Evolutionary conservation across 30 jellyfish, hydroid and myxozoan species (phyloP), one percentile per base, ranked within the genome.

Genomic region (Morbakka virulenta): DNA sequence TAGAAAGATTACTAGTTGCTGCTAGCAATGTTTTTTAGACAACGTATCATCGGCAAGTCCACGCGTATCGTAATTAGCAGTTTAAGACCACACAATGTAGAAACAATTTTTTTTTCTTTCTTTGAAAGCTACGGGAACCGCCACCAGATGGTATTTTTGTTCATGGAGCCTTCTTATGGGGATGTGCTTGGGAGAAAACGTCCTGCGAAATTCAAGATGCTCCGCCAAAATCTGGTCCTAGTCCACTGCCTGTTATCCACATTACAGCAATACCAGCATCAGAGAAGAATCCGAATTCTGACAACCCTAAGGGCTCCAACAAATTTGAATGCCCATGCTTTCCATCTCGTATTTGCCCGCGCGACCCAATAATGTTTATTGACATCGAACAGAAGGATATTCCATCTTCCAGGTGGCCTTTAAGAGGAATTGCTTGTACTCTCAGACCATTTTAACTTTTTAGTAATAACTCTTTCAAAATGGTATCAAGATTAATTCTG

Each of bases 141-240:
- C 88, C 97, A 32, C 29, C 91, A 1, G 97, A 88, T 14, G 97
- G 97, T 72, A 27, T 80, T 21, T 88, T 88, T 67, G 65, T 88
- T 35, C 50, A 88, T 62, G 97, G 97, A 17, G 24, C 80, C 12
- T 74, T 50, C 34, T 52, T 88, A 14, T 88, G 97, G 97, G 94
- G 89, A 21, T 64, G 89, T 69, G 66, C 83, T 36, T 80, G 94
- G 94, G 97, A 88, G 73, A 88, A 88, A 77, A 84, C 97, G 23
- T 77, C 87, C 23, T 80, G 86, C 3, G 94, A 80, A 28, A 61
- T 88, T 20, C 94, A 74, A 48, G 94, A 80, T 35, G 87, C 82
- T 6, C 91, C 94, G 41, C 90, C 97, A 28, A 88, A 74, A 61
- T 29, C 86, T 11, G 90, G 74, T 47, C 89, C 94, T 3, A 77